Conservation (phyloP, 1,140 invertebrate genomes). For the Bombyx mandarina region DNA sequence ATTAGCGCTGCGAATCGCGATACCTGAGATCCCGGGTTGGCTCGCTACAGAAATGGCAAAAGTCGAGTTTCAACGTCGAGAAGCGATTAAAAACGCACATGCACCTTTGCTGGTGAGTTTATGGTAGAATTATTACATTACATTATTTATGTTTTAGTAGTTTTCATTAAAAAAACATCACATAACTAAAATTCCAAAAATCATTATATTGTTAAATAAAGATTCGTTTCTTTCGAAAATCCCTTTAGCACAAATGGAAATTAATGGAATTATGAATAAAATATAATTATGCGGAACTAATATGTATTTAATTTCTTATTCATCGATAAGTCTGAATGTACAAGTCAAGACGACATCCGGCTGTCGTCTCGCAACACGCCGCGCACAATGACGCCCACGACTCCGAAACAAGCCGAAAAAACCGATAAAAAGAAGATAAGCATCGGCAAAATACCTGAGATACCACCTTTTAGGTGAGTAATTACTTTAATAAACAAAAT, state of each 20-base stretch:
- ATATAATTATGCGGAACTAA: no score
- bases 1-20: constrained; percentile 85
- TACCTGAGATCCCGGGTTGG: constrained; percentile 94
- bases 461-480: constrained; percentile 56
- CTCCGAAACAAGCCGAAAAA: constrained; percentile 35
- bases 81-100: constrained; percentile 60
- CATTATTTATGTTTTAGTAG: no score
- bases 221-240: no score
- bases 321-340: constrained; percentile 30
- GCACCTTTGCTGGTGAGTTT: constrained; percentile 46
- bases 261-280: no score
- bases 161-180: no score
- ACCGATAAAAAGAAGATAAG: constrained; percentile 36
- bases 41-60: constrained; percentile 91
- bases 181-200: no score
- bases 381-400: constrained; percentile 37
- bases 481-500: no score
- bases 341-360: constrained; percentile 42
- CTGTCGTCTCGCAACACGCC: constrained; percentile 24
- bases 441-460: constrained; percentile 57
- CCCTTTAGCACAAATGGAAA: no score
- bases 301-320: background rate
- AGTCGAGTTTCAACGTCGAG: constrained; percentile 81
- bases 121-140: no score
- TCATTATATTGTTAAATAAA: no score